A percentile compares a stretch with the other conserved stretches of the same genome.
Evolutionary conservation across 2,888 invertebrate genomes (phyloP).

Genomic region (Drosophila picticornis): DNA sequence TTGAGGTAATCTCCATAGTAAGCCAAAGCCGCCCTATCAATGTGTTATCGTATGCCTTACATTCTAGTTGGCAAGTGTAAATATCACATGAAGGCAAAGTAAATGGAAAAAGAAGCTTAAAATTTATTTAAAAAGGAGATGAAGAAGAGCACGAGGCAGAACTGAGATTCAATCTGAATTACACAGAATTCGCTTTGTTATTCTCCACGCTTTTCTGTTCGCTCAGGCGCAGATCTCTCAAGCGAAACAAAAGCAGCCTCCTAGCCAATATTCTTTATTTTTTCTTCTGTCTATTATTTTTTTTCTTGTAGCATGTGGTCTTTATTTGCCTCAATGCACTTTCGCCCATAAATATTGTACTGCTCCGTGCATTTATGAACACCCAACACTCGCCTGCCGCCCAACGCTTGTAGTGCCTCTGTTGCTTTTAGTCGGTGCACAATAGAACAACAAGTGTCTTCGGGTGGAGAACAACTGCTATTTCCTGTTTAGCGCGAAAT

Average conservation of each 20-base stretch:
- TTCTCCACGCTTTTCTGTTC: slow-evolving; percentile 5
- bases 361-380: slow-evolving; percentile 62
- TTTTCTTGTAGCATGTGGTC: slow-evolving; percentile 46
- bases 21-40: slow-evolving; percentile 12
- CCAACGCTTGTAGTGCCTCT: background rate
- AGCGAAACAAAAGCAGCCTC: slow-evolving; percentile 32
- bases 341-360: slow-evolving; percentile 56
- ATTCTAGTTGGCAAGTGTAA: background rate
- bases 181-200: slow-evolving; percentile 8
- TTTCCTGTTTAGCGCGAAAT: slow-evolving; percentile 80
- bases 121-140: slow-evolving; percentile 5
- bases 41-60: too few species aligned
- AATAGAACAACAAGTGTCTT: slow-evolving; percentile 63
- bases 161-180: slow-evolving; percentile 15
- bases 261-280: slow-evolving; percentile 24
- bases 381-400: background rate
- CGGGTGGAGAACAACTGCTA: slow-evolving; percentile 49
- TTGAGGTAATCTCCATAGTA: slow-evolving; percentile 11
- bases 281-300: slow-evolving; percentile 20
- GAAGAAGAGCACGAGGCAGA: background rate
- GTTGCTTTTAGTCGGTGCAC: slow-evolving; percentile 43
- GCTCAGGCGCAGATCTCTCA: slow-evolving; percentile 15
- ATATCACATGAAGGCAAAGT: background rate
- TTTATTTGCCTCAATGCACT: slow-evolving; percentile 47
- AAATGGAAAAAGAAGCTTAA: background rate